These are phyloP conservation scores for Vipera latastei DNA, from an alignment of 2,797 vertebrate genomes.

Conservation along the genomic window DNA sequence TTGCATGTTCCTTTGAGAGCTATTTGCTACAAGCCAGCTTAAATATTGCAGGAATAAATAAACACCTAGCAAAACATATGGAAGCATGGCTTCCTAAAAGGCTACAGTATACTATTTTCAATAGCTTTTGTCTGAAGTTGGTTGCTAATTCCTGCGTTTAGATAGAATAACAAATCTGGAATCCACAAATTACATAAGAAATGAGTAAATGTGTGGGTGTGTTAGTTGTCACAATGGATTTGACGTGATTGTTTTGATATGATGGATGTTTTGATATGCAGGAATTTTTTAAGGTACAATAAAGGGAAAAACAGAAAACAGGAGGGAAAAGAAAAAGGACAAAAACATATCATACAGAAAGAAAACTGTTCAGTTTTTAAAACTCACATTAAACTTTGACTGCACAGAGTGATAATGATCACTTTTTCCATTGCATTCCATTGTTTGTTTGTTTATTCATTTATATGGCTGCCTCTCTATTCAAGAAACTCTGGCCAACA, in stretches of 20 bases:
- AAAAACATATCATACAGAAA: not conserved
- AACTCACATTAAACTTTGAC: not conserved
- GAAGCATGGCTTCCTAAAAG: not conserved
- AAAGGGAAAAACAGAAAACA: not conserved
- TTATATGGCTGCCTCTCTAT: not conserved
- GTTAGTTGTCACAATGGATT: not conserved
- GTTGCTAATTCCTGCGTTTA: not conserved
- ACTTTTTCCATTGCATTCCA: not conserved
- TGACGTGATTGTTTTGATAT: not conserved
- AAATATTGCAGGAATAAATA: not conserved
- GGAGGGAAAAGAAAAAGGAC: not conserved
- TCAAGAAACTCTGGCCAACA: not conserved
- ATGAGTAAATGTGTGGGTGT: not conserved
- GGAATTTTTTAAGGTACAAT: not conserved
- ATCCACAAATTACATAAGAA: not conserved
- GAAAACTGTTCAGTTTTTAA: not conserved
- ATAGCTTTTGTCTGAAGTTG: not conserved
- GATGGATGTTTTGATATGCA: not conserved
- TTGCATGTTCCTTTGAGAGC: not conserved
- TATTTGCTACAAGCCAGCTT: not conserved
- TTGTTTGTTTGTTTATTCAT: not conserved
- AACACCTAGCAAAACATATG: not conserved
- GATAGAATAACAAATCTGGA: not conserved
- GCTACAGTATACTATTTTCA: not conserved
- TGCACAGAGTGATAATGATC: not conserved